phyloP scores from a whole-genome alignment of 2,113 vertebrate species.

The Danionella cerebrum region DNA sequence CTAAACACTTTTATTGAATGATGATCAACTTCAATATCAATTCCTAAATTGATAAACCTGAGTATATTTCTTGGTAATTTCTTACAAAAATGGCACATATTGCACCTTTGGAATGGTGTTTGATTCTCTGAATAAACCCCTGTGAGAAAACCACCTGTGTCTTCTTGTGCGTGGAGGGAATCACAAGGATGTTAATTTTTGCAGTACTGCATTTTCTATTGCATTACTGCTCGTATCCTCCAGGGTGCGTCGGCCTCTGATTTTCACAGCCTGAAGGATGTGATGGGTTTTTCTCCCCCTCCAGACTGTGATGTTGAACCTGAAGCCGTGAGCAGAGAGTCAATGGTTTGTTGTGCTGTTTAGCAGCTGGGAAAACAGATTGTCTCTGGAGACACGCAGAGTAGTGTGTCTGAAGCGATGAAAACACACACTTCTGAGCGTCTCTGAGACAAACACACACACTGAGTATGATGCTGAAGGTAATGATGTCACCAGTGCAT shows the following conservation, averaged over 20 bases:
- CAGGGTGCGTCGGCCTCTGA: background rate
- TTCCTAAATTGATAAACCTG: too few relatives aligned
- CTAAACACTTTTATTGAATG: too few relatives aligned
- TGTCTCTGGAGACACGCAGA: background rate
- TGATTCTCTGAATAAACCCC: too few relatives aligned
- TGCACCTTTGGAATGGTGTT: too few relatives aligned
- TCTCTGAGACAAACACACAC: background rate
- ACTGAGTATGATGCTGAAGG: background rate
- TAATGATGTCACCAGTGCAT: constrained; percentile 6
- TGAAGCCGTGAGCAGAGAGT: constrained; percentile 4
- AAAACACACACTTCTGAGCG: background rate
- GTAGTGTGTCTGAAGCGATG: background rate
- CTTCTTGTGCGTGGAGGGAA: too few relatives aligned
- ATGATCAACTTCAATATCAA: too few relatives aligned
- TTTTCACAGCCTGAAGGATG: background rate
- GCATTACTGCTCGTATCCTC: background rate
- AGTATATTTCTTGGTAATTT: too few relatives aligned
- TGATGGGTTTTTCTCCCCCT: too few relatives aligned
- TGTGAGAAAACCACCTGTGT: too few relatives aligned
- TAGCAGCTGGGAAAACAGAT: constrained; percentile 7
- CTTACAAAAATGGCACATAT: too few relatives aligned
- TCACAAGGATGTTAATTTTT: too few relatives aligned
- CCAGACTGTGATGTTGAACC: background rate
- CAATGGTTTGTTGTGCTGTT: constrained; percentile 1
- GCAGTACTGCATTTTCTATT: too few relatives aligned